Evolutionary conservation across 2,888 invertebrate genomes (phyloP).

Genomic region (Anoplius nigerrimus): DNA sequence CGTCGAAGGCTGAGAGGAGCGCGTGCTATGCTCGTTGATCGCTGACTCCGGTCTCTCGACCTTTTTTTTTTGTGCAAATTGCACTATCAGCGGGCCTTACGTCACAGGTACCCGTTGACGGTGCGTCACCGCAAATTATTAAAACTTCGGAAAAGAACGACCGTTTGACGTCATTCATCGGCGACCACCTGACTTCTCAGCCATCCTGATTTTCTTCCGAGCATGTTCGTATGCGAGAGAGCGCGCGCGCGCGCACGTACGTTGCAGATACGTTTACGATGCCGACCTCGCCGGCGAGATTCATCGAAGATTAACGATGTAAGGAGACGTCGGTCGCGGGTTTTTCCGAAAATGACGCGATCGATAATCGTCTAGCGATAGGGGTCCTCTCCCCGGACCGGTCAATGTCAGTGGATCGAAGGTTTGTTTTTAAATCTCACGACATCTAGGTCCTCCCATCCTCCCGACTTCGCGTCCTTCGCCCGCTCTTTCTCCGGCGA

Average conservation of each 20-base stretch:
- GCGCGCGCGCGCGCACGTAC: background rate
- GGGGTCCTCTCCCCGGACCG: background rate
- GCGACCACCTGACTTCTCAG: constrained; percentile 38
- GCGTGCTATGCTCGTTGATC: background rate
- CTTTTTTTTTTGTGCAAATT: constrained; percentile 21
- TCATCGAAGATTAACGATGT: constrained; percentile 16
- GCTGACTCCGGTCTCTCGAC: no score
- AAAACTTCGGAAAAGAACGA: constrained; percentile 45
- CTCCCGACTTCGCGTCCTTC: no score
- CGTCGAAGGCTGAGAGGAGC: no score
- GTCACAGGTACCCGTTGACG: constrained; percentile 29
- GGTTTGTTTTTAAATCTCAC: no score
- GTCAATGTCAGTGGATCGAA: background rate
- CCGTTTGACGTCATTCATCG: constrained; percentile 44
- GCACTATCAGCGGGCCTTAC: constrained; percentile 31
- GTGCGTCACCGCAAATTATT: constrained; percentile 43
- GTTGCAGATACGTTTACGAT: no score
- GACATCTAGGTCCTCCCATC: no score
- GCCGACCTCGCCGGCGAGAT: background rate
- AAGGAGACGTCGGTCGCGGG: no score
- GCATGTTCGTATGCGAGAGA: no score
- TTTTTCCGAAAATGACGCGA: no score
- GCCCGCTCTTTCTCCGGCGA: no score
- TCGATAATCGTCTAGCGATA: no score
- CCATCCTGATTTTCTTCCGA: background rate